Evolutionary conservation across 1,140 invertebrate genomes (phyloP).

Genomic region (Bombus picipes): DNA sequence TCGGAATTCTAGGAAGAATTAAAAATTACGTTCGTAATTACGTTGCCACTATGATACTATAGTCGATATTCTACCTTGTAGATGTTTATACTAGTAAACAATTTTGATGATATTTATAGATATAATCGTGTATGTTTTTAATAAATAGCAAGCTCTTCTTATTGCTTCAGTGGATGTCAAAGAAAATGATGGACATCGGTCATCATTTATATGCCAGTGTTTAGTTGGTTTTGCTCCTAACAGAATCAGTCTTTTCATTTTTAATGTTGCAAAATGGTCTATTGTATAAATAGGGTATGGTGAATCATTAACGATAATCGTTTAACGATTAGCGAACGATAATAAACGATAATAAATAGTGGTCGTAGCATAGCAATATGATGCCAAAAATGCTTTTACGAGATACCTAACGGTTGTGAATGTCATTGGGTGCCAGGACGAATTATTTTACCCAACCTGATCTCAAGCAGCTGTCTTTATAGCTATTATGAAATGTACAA

Average conservation of each 20-base stretch:
- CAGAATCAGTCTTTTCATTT: neutral
- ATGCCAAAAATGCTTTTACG: slow-evolving; percentile 56
- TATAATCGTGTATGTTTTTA: too few species aligned
- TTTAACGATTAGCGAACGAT: neutral
- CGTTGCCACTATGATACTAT: too few species aligned
- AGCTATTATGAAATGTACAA: neutral
- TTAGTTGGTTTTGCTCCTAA: too few species aligned
- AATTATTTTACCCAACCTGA: neutral
- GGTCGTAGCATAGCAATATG: slow-evolving; percentile 27
- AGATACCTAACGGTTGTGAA: neutral
- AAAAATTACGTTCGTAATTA: too few species aligned
- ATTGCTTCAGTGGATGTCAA: too few species aligned
- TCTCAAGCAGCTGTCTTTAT: neutral
- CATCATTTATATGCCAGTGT: too few species aligned
- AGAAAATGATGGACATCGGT: too few species aligned
- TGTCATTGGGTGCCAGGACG: slow-evolving; percentile 13
- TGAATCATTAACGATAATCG: slow-evolving; percentile 1
- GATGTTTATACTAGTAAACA: too few species aligned
- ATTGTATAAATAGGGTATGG: too few species aligned
- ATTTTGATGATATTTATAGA: neutral
- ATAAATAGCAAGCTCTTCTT: too few species aligned
- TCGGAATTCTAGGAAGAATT: neutral
- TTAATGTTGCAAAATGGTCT: too few species aligned
- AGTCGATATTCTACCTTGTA: too few species aligned
- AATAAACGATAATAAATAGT: neutral